Conservation (phyloP, 1,140 invertebrate species). For the Stenopsyche tienmushanensis region DNA sequence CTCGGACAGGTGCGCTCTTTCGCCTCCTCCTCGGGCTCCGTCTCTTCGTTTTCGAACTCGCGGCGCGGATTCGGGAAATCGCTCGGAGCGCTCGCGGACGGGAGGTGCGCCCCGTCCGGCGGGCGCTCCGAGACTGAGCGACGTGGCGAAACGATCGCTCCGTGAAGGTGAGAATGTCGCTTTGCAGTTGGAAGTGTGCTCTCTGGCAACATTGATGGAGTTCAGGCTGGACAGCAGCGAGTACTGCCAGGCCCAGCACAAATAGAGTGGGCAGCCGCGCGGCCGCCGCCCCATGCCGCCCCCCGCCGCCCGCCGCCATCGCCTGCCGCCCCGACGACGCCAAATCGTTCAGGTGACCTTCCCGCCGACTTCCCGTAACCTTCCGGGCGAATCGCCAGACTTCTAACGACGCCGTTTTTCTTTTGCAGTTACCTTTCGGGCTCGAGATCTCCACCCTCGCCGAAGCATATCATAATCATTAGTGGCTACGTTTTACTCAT, state of each 20-base stretch:
- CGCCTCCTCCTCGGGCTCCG: too few relatives aligned
- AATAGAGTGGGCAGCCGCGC: conserved; percentile 66
- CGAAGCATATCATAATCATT: conserved; percentile 41
- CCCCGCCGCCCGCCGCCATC: conserved; percentile 23
- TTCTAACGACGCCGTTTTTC: conserved; percentile 14
- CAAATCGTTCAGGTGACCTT: conserved; percentile 39
- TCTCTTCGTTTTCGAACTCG: too few relatives aligned
- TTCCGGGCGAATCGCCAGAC: too few relatives aligned
- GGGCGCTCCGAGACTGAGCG: too few relatives aligned
- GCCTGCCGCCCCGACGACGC: conserved; percentile 34
- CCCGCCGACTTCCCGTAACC: too few relatives aligned
- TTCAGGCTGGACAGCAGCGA: conserved; percentile 93
- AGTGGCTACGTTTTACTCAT: conserved; percentile 41
- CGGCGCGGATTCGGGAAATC: too few relatives aligned
- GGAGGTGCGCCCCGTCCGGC: too few relatives aligned
- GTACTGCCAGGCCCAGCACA: conserved; percentile 96
- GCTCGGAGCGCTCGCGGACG: too few relatives aligned
- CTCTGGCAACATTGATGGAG: conserved; percentile 89
- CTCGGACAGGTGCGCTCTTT: too few relatives aligned
- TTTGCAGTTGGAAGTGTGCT: conserved; percentile 56
- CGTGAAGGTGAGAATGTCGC: too few relatives aligned
- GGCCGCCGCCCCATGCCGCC: conserved; percentile 44
- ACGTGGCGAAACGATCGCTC: too few relatives aligned
- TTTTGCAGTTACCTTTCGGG: conserved; percentile 41
- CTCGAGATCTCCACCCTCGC: conserved; percentile 36